Conservation (phyloP, 2,888 invertebrate genomes). For the Leptopilina drosophilae region DNA sequence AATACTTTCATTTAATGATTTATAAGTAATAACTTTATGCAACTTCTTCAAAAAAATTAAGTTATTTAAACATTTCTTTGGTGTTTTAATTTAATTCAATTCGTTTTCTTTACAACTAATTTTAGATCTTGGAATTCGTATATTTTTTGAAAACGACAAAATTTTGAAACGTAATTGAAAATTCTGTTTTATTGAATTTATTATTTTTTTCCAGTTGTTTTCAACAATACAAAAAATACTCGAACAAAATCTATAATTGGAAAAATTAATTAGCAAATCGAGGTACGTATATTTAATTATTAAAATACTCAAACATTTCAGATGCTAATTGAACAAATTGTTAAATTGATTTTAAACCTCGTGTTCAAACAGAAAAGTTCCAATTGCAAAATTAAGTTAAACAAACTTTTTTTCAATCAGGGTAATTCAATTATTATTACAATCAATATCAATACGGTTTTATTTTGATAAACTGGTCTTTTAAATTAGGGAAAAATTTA, state of each 20-base stretch:
- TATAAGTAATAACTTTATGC: no score
- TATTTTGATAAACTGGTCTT: no score
- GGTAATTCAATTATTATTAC: no score
- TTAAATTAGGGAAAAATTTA: no score
- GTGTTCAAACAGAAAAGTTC: background rate
- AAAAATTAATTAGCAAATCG: conserved; percentile 34
- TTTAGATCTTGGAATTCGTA: background rate
- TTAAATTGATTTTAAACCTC: background rate
- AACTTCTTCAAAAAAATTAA: no score
- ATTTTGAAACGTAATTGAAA: background rate
- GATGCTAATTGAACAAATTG: conserved; percentile 25
- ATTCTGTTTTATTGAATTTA: background rate
- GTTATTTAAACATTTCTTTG: background rate
- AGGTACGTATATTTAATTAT: conserved; percentile 24
- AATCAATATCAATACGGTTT: no score
- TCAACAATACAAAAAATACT: conserved; percentile 39
- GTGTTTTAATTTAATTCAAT: background rate
- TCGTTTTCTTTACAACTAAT: background rate
- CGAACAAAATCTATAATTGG: conserved; percentile 8
- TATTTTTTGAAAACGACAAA: background rate
- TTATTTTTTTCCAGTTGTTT: background rate
- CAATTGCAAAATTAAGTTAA: background rate
- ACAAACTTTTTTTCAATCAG: background rate
- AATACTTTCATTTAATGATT: no score
- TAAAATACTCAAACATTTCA: conserved; percentile 45